Conservation (phyloP, 1,140 invertebrate species). For the Nasonia longicornis region DNA sequence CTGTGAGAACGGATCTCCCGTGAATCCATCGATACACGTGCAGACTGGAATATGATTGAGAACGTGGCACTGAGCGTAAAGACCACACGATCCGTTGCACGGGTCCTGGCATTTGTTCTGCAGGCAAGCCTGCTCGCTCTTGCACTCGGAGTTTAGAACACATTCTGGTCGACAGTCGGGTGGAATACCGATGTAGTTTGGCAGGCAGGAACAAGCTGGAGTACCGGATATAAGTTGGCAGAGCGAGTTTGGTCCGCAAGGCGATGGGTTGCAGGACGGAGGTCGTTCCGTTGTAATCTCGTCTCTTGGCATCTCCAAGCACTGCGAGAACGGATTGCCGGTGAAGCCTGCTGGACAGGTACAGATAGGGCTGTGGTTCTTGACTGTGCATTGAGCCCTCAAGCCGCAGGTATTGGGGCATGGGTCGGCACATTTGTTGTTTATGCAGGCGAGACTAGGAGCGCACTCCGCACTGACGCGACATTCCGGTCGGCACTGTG, state of each 20-base stretch:
- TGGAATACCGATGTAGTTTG: slow-evolving; percentile 80
- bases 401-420: slow-evolving; percentile 73
- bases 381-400: slow-evolving; percentile 69
- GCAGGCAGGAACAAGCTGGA: slow-evolving; percentile 83
- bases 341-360: slow-evolving; percentile 79
- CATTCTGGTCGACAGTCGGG: slow-evolving; percentile 82
- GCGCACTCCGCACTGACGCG: slow-evolving; percentile 72
- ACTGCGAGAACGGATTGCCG: slow-evolving; percentile 80
- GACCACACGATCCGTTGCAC: slow-evolving; percentile 80
- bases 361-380: slow-evolving; percentile 76
- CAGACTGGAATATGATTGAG: slow-evolving; percentile 82
- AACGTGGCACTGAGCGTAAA: slow-evolving; percentile 79
- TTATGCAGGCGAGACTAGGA: slow-evolving; percentile 70
- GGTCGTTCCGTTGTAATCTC: slow-evolving; percentile 71
- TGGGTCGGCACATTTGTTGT: slow-evolving; percentile 72
- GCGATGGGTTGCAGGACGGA: slow-evolving; percentile 81
- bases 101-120: slow-evolving; percentile 81
- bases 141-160: slow-evolving; percentile 79
- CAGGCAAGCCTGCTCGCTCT: slow-evolving; percentile 78
- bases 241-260: slow-evolving; percentile 85
- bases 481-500: slow-evolving; percentile 72
- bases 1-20: slow-evolving; percentile 82
- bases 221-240: slow-evolving; percentile 79
- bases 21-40: slow-evolving; percentile 78
- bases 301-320: slow-evolving; percentile 67